These are phyloP conservation scores for Drosophila falleni DNA, from an alignment of 2,888 invertebrate species.

Conservation along the genomic window DNA sequence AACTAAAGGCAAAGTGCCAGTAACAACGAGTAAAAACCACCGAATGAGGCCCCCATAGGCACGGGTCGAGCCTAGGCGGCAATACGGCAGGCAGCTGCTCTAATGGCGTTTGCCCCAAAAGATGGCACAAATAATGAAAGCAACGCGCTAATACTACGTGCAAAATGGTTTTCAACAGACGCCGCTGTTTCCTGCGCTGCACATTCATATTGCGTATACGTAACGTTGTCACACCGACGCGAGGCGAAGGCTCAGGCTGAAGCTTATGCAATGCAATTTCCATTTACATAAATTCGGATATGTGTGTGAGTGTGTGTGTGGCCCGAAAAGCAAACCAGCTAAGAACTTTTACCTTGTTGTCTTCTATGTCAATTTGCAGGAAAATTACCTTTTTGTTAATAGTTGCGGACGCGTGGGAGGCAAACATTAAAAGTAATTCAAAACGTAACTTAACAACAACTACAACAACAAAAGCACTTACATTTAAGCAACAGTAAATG, in stretches of 20 bases:
- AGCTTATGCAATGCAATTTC: conserved; percentile 74
- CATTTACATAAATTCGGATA: conserved; percentile 75
- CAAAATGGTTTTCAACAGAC: conserved; percentile 68
- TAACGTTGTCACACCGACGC: conserved; percentile 44
- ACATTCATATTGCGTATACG: conserved; percentile 73
- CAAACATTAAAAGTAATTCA: conserved; percentile 77
- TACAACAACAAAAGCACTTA: conserved; percentile 40
- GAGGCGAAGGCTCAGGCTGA: conserved; percentile 17
- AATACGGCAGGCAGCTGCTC: conserved; percentile 49
- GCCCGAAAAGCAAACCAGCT: conserved; percentile 35
- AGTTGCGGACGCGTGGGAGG: conserved; percentile 66
- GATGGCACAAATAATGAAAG: conserved; percentile 77
- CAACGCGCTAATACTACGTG: conserved; percentile 76
- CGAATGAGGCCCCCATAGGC: conserved; percentile 36
- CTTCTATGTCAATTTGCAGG: conserved; percentile 79
- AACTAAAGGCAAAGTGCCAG: conserved; percentile 66
- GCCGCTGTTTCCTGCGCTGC: conserved; percentile 49
- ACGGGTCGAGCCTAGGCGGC: conserved; percentile 51
- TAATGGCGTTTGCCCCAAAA: conserved; percentile 52
- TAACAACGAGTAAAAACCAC: conserved; percentile 10
- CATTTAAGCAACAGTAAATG: conserved; percentile 72
- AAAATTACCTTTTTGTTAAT: conserved; percentile 80
- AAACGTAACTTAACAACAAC: conserved; percentile 35
- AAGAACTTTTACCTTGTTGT: conserved; percentile 69
- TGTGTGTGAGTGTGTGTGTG: conserved; percentile 25